phyloP scores from a whole-genome alignment of 2,113 vertebrate species.

The Arenaria interpres region DNA sequence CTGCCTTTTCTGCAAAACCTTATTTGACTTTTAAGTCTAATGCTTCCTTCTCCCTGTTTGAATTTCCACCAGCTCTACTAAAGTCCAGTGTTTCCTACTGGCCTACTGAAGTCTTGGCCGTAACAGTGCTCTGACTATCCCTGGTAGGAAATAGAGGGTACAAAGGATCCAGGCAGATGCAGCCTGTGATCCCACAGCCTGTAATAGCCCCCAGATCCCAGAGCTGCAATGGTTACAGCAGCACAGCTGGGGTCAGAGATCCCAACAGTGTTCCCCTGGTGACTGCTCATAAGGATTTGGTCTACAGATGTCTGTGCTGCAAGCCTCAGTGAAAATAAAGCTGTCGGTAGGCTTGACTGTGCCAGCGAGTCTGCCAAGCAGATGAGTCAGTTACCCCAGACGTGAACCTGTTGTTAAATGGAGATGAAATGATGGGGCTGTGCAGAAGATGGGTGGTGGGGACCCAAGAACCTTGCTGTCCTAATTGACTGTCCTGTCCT shows the following conservation, averaged over 20 bases:
- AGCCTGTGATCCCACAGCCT: neutral
- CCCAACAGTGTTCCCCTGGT: neutral
- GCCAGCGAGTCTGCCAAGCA: neutral
- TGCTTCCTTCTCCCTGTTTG: neutral
- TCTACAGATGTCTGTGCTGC: neutral
- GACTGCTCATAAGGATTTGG: neutral
- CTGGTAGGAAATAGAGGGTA: neutral
- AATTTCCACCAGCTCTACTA: neutral
- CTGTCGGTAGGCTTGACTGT: neutral
- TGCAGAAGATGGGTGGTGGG: neutral
- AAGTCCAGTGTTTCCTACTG: too few species aligned
- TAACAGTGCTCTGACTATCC: too few species aligned
- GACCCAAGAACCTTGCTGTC: neutral
- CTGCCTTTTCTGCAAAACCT: neutral
- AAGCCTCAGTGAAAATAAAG: neutral
- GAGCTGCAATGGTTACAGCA: neutral
- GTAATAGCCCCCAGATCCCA: neutral
- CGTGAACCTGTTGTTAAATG: neutral
- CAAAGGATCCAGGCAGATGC: neutral
- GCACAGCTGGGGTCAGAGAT: neutral
- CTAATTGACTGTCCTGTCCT: neutral
- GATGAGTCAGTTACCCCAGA: constrained; percentile 12
- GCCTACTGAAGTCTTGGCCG: too few species aligned
- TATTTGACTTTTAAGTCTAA: neutral
- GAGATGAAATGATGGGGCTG: neutral